Evolutionary conservation across 2,113 vertebrate genomes (phyloP), one percentile per base, ranked within the genome.

Genomic region (Rostratula benghalensis): DNA sequence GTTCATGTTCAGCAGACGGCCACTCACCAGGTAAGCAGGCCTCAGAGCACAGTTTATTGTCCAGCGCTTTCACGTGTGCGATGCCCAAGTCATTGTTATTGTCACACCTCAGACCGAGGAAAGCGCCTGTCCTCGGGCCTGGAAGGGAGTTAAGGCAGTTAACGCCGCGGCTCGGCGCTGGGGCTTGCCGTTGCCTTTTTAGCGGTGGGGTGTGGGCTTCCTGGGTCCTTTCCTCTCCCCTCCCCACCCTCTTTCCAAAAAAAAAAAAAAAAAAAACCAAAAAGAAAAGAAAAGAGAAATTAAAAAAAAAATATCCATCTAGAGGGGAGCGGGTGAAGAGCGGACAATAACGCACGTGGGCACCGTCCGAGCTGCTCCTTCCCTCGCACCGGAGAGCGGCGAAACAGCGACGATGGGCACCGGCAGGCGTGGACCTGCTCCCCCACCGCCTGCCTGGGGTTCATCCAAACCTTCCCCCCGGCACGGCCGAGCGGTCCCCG

Each of bases 11-110:
- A 97, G 98, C 98, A 98, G 98, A 98, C 96, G 98, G 99, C 99
- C 99, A 99, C 99, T 99, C 99, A 99, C 99, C 99, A 94, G 99
- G 98, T 97, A 99, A 99, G 99, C 98, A 98, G 98, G 98, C 98
- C 98, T 99, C 98, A 98, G 99, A 98, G 98, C 99, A 98, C 98
- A 99, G 99, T 98, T 99, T 98, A 99, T 99, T 99, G 99, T 99
- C 99, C 99, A 99, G 98, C 98, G 98, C 98, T 98, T 98, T 99
- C 98, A 99, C 98, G 98, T 98, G 99, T 97, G 98, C 98, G 98
- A 98, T 98, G 98, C 98, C 98, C 98, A 98, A 98, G 98, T 98
- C 99, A 99, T 99, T 99, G 99, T 99, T 99, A 99, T 99, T 99
- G 98, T 99, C 99, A 99, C 98, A 99, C 98, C 99, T 99, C 98